These are phyloP conservation scores for Holothuria scabra DNA, from an alignment of 53 echinoderm and acorn worm genomes.

Conservation along the genomic window DNA sequence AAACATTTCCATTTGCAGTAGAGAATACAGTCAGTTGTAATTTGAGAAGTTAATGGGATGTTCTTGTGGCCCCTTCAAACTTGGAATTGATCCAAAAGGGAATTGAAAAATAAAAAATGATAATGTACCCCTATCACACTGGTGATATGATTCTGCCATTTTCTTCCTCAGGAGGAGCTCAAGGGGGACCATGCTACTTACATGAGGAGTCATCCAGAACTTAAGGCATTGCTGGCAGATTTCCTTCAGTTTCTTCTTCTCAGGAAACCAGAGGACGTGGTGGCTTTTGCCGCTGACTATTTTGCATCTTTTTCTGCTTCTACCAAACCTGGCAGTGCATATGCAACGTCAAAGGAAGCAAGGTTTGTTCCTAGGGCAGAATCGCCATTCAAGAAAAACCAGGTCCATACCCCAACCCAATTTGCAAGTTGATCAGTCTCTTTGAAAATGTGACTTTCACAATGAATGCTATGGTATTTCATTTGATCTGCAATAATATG, in stretches of 20 bases:
- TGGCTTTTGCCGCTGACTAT: conserved; percentile 95
- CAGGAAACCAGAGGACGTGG: conserved; percentile 91
- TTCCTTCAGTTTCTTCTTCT: conserved; percentile 97
- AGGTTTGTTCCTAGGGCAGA: conserved; percentile 75
- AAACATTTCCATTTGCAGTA: no score
- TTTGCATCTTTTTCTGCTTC: conserved; percentile 91
- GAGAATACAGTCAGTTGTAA: no score
- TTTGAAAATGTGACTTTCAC: no score
- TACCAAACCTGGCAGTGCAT: conserved; percentile 86
- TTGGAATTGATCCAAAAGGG: no score
- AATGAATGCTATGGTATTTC: no score
- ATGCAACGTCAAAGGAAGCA: conserved; percentile 89
- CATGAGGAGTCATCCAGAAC: conserved; percentile 96
- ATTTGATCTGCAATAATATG: no score
- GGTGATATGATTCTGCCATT: no score
- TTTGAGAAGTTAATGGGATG: no score
- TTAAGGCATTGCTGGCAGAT: conserved; percentile 96
- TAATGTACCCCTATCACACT: no score
- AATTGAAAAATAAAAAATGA: no score
- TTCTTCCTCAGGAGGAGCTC: conserved; percentile 76
- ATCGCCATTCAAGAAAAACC: conserved; percentile 80
- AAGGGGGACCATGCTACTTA: conserved; percentile 99
- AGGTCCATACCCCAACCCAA: conserved; percentile 16
- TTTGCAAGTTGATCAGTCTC: conserved; percentile 40
- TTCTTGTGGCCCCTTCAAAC: no score